These are phyloP conservation scores for Thumatha senex DNA, from an alignment of 2,888 invertebrate genomes.

Conservation along the genomic window DNA sequence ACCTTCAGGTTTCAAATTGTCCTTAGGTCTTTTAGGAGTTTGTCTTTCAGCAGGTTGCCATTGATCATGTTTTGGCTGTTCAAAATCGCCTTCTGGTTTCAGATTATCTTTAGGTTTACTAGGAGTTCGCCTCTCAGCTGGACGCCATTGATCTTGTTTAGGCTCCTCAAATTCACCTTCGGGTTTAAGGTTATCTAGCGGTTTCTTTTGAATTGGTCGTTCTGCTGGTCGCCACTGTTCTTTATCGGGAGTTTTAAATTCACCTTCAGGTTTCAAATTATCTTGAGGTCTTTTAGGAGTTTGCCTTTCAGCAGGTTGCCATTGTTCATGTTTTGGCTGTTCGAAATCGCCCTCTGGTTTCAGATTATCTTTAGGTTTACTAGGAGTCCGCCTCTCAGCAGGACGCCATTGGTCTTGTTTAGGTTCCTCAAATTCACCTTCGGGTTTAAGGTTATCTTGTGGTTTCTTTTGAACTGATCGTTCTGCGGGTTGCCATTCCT, in stretches of 20 bases:
- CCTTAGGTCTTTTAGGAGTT: constrained; percentile 49
- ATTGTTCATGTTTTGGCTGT: constrained; percentile 55
- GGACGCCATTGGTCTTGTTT: constrained; percentile 53
- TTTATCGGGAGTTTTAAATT: constrained; percentile 53
- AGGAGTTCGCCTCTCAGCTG: constrained; percentile 34
- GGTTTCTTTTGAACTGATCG: constrained; percentile 59
- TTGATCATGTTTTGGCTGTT: constrained; percentile 52
- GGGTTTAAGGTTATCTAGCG: constrained; percentile 73
- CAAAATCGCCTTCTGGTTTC: constrained; percentile 81
- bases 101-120: constrained; percentile 71
- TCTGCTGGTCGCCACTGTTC: constrained; percentile 58
- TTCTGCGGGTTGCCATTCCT: constrained; percentile 69
- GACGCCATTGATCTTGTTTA: constrained; percentile 66
- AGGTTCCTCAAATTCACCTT: constrained; percentile 75
- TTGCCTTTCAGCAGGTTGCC: constrained; percentile 63
- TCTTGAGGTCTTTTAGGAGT: constrained; percentile 55
- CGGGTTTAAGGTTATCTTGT: constrained; percentile 73
- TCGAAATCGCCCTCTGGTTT: constrained; percentile 50
- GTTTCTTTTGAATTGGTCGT: constrained; percentile 55
- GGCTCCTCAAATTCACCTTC: constrained; percentile 84
- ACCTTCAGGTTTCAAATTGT: constrained; percentile 83
- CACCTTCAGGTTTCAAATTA: constrained; percentile 74
- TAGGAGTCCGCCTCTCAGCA: constrained; percentile 67
- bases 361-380: constrained; percentile 75
- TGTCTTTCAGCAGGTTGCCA: constrained; percentile 67